A percentile compares a stretch with the other conserved stretches of the same genome.
Conservation (phyloP, 2,797 vertebrate species). For the Nyctalus aviator region DNA sequence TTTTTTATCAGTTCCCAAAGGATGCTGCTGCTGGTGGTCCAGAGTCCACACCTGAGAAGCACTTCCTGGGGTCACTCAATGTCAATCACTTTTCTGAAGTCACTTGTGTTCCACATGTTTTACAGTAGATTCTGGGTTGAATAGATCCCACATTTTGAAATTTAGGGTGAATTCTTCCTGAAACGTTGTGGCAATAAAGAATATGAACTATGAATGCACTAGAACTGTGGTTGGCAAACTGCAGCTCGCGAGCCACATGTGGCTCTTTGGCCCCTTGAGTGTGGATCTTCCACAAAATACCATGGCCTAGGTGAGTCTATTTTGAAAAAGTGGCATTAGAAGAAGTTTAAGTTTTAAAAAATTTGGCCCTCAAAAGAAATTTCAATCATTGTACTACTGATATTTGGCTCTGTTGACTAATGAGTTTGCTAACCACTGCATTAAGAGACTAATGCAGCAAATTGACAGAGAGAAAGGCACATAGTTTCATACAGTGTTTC, state of each 20-base stretch:
- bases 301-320: no score
- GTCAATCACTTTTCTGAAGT: slow-evolving; percentile 14
- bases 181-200: not conserved
- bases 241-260: no score
- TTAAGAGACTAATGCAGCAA: not conserved
- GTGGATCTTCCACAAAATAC: no score
- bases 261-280: no score
- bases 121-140: slow-evolving; percentile 47
- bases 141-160: not conserved
- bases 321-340: no score
- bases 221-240: no score
- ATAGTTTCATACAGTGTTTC: not conserved
- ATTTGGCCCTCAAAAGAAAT: no score
- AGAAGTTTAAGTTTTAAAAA: no score
- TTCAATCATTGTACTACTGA: no score
- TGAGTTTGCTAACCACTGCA: no score
- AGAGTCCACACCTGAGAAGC: not conserved
- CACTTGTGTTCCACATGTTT: not conserved
- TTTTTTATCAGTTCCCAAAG: not conserved
- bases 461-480: not conserved
- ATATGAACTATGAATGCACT: not conserved
- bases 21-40: not conserved
- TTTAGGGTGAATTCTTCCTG: not conserved
- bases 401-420: no score
- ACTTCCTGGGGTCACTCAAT: not conserved